Conservation (phyloP, 2,113 vertebrate genomes). For the Oreotrochilus melanogaster region DNA sequence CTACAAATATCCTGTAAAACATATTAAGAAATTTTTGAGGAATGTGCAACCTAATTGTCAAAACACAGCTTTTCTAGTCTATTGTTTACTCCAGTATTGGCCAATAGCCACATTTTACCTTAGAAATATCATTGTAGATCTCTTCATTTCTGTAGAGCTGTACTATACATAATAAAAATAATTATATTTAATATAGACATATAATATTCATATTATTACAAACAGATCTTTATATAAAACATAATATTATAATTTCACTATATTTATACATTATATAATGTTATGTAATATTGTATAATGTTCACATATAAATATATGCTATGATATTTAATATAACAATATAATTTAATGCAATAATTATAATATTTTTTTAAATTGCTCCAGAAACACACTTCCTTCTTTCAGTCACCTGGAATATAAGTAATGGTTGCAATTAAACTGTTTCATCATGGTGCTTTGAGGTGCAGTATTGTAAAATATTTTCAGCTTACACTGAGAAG, state of each 20-base stretch:
- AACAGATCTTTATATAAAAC: too few relatives aligned
- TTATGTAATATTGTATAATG: too few relatives aligned
- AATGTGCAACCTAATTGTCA: neutral
- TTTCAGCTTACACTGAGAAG: neutral
- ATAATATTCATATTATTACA: too few relatives aligned
- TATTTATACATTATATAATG: too few relatives aligned
- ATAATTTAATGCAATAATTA: too few relatives aligned
- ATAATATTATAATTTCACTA: too few relatives aligned
- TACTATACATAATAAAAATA: too few relatives aligned
- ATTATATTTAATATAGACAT: too few relatives aligned
- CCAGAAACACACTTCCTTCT: neutral
- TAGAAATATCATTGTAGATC: neutral
- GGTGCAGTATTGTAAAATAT: fast-evolving
- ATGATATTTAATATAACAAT: too few relatives aligned
- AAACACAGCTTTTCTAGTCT: neutral
- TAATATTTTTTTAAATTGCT: neutral
- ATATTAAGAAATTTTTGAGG: neutral
- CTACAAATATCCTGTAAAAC: neutral
- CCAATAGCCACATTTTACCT: neutral
- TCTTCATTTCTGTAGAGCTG: neutral
- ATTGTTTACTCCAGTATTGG: neutral
- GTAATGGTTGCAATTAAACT: neutral
- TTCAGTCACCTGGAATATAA: neutral
- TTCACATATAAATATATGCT: too few relatives aligned
- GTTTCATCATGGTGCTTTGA: neutral